Evolutionary conservation across 2,113 vertebrate species (phyloP).

Genomic region (Heterotilapia buettikoferi): DNA sequence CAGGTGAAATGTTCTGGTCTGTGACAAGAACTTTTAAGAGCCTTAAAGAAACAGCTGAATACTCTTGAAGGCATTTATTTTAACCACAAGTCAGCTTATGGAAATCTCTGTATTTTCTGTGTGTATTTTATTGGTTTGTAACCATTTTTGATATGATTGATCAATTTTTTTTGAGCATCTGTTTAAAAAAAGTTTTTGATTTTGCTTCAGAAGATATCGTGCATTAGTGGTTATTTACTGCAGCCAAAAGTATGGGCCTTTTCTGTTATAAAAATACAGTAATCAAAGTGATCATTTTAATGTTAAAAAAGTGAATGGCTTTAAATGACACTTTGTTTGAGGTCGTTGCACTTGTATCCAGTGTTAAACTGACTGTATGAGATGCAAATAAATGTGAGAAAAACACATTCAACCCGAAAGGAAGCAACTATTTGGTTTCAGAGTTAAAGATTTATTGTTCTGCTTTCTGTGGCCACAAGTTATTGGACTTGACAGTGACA

Average conservation of each 20-base stretch:
- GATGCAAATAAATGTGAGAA: not conserved
- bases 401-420: not conserved
- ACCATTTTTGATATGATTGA: not conserved
- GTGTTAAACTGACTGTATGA: not conserved
- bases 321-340: not conserved
- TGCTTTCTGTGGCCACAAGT: not conserved
- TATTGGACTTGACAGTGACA: constrained; percentile 33
- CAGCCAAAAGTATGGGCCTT: not conserved
- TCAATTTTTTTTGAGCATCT: not conserved
- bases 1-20: constrained; percentile 4
- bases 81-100: not conserved
- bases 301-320: not conserved
- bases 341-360: not conserved
- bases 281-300: not conserved
- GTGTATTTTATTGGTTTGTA: not conserved
- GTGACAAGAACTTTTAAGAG: not conserved
- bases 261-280: not conserved
- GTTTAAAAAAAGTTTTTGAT: not conserved
- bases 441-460: not conserved
- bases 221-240: not conserved
- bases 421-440: not conserved
- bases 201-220: not conserved
- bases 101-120: not conserved
- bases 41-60: not conserved
- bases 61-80: not conserved